Percentiles rank a stretch among this genome's conserved stretches.
These are phyloP conservation scores for Hecatera dysodea DNA, from an alignment of 2,888 invertebrate species.

Conservation along the genomic window DNA sequence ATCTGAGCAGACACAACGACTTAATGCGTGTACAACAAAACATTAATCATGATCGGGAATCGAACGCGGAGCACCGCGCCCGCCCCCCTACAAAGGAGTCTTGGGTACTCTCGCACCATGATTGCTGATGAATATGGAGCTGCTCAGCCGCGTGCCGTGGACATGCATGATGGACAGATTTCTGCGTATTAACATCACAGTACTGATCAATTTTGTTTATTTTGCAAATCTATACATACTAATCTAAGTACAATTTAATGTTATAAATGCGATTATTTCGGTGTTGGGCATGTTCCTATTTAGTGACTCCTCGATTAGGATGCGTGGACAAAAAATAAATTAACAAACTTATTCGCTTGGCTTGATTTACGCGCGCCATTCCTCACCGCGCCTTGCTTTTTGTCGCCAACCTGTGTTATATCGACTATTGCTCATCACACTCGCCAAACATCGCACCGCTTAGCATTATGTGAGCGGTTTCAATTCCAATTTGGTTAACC, in stretches of 20 bases:
- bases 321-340: constrained; percentile 49
- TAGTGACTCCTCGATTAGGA: constrained; percentile 15
- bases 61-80: constrained; percentile 47
- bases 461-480: not conserved
- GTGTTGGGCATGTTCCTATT: constrained; percentile 4
- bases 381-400: constrained; percentile 38
- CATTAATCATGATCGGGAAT: constrained; percentile 62
- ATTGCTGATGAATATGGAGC: constrained; percentile 19
- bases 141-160: not conserved
- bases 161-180: not conserved
- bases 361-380: constrained; percentile 49
- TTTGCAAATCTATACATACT: too few relatives aligned
- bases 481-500: not conserved
- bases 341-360: constrained; percentile 24
- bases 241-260: too few relatives aligned
- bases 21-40: constrained; percentile 44
- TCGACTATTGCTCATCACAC: constrained; percentile 12
- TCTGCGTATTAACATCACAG: not conserved
- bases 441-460: not conserved
- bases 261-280: not conserved
- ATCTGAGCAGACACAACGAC: constrained; percentile 21
- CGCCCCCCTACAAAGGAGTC: constrained; percentile 35
- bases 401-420: constrained; percentile 30
- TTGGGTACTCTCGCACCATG: constrained; percentile 22
- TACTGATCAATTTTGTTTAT: not conserved